Evolutionary conservation across 2,113 vertebrate species (phyloP).

Genomic region (Malurus melanocephalus): DNA sequence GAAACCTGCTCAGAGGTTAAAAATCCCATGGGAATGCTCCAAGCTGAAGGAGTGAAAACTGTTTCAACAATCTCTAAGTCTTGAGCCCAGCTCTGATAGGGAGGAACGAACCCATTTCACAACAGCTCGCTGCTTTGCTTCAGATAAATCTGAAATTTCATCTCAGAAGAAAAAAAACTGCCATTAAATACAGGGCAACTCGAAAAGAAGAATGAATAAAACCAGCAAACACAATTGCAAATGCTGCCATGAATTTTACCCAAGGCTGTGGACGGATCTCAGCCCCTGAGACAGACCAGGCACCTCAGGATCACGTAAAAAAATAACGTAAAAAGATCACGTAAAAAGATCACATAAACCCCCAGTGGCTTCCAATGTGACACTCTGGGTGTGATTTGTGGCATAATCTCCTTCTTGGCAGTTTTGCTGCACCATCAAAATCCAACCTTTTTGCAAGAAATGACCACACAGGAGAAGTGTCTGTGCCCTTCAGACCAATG

Average conservation of each 20-base stretch:
- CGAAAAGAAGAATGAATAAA: neutral
- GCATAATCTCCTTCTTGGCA: neutral
- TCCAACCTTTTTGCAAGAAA: neutral
- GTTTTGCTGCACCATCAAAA: neutral
- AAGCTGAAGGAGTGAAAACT: neutral
- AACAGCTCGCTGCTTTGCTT: neutral
- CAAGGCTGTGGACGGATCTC: neutral
- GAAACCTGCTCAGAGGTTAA: neutral
- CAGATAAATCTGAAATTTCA: neutral
- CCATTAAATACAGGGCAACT: neutral
- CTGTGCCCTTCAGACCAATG: neutral
- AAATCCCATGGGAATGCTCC: neutral
- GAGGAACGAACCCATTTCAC: neutral
- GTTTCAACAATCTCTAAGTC: neutral
- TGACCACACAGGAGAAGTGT: neutral
- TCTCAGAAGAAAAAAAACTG: neutral
- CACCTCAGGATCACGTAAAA: neutral
- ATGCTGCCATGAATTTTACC: neutral
- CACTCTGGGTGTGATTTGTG: neutral
- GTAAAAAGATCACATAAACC: neutral
- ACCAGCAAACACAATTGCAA: neutral
- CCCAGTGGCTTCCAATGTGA: neutral
- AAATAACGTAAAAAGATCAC: rapidly evolving
- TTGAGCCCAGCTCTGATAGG: neutral
- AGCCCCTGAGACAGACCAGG: neutral